Evolutionary conservation across 2,888 invertebrate species (phyloP).

Genomic region (Ganaspis brasiliensis): DNA sequence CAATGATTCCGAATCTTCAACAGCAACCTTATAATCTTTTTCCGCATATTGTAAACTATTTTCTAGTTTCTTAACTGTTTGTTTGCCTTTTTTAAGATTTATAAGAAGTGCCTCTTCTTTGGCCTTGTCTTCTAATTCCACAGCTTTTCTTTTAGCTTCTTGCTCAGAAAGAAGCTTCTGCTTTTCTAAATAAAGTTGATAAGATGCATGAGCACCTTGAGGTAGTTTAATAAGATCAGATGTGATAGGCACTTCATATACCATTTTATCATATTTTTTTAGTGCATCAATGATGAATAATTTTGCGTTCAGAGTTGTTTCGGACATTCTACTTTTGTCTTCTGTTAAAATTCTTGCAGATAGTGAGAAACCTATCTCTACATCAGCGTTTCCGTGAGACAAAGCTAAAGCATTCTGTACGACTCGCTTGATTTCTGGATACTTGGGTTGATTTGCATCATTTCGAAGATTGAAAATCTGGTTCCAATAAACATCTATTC

Average conservation of each 20-base stretch:
- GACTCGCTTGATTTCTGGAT: constrained; percentile 41
- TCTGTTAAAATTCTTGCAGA: constrained; percentile 46
- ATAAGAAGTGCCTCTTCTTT: constrained; percentile 1
- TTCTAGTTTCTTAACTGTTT: constrained; percentile 5
- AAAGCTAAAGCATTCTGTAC: constrained; percentile 44
- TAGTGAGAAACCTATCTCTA: constrained; percentile 48
- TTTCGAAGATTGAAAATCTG: constrained; percentile 40
- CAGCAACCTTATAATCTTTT: constrained; percentile 11
- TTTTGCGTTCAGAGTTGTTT: constrained; percentile 41
- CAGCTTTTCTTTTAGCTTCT: neutral
- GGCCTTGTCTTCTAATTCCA: neutral
- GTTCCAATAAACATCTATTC: constrained; percentile 51
- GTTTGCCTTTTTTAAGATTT: neutral
- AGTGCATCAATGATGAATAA: constrained; percentile 46
- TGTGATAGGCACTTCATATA: constrained; percentile 47
- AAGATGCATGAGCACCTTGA: constrained; percentile 8
- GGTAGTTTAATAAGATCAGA: constrained; percentile 32
- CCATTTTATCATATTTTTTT: constrained; percentile 35
- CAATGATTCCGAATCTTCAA: constrained; percentile 1
- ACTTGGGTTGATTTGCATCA: constrained; percentile 19
- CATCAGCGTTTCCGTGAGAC: constrained; percentile 47
- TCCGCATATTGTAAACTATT: constrained; percentile 13
- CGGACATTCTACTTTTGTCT: constrained; percentile 46
- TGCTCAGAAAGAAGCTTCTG: constrained; percentile 11
- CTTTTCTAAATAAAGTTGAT: neutral